Conservation (phyloP, 2,888 invertebrate genomes). For the Dynastes tityus region DNA sequence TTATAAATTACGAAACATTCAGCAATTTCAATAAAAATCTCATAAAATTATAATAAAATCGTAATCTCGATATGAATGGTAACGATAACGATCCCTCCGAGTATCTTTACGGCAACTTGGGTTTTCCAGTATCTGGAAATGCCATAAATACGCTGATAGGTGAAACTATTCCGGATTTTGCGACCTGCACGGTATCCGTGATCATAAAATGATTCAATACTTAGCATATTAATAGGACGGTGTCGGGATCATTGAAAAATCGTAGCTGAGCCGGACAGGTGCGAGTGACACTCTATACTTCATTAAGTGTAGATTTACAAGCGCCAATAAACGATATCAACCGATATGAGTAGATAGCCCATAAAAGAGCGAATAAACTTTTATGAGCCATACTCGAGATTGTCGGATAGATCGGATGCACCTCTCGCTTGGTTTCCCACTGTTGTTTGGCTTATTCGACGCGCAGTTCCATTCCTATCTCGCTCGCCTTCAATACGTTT, state of each 20-base stretch:
- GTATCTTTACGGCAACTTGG: slow-evolving; percentile 39
- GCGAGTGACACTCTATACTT: slow-evolving; percentile 68
- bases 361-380: slow-evolving; percentile 68
- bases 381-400: slow-evolving; percentile 62
- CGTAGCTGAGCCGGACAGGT: slow-evolving; percentile 62
- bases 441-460: slow-evolving; percentile 30
- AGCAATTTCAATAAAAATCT: slow-evolving; percentile 51
- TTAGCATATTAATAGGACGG: slow-evolving; percentile 42
- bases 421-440: slow-evolving; percentile 47
- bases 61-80: slow-evolving; percentile 48
- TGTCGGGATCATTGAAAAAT: slow-evolving; percentile 49
- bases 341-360: slow-evolving; percentile 67
- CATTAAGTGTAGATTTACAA: slow-evolving; percentile 69
- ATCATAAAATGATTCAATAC: slow-evolving; percentile 43
- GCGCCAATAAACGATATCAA: slow-evolving; percentile 69
- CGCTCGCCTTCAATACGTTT: slow-evolving; percentile 45
- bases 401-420: slow-evolving; percentile 51
- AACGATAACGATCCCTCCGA: slow-evolving; percentile 48
- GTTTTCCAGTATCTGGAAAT: slow-evolving; percentile 36
- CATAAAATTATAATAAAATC: slow-evolving; percentile 52
- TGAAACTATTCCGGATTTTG: slow-evolving; percentile 42
- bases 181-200: slow-evolving; percentile 22
- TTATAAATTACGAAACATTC: slow-evolving; percentile 48
- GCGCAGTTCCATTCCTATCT: slow-evolving; percentile 30
- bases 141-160: slow-evolving; percentile 35